Percentiles rank a stretch among this genome's conserved stretches.
Evolutionary conservation across 2,888 invertebrate species (phyloP).

Genomic region (Nomada ruficornis): DNA sequence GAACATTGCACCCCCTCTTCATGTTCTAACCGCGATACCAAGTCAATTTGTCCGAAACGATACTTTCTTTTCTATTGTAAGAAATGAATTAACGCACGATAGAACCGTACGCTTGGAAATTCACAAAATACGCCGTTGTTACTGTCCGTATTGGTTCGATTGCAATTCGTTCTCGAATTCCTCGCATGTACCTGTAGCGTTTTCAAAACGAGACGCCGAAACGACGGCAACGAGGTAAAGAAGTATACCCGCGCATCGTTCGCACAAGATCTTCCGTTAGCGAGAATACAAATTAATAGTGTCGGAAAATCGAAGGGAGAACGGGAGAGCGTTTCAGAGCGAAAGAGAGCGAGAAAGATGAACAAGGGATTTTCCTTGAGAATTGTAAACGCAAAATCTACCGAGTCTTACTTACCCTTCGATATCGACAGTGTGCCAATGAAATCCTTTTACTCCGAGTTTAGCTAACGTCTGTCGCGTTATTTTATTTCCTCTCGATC

Average conservation of each 20-base stretch:
- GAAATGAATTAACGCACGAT: neutral
- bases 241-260: conserved; percentile 59
- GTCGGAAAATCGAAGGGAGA: neutral
- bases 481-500: conserved; percentile 50
- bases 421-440: conserved; percentile 83
- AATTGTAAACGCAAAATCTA: conserved; percentile 70
- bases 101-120: neutral
- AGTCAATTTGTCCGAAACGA: conserved; percentile 68
- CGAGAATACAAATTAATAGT: conserved; percentile 37
- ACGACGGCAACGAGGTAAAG: conserved; percentile 53
- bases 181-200: conserved; percentile 71
- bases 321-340: neutral
- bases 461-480: conserved; percentile 61
- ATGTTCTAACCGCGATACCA: conserved; percentile 59
- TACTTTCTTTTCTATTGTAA: conserved; percentile 13
- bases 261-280: conserved; percentile 79
- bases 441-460: conserved; percentile 63
- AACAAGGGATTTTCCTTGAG: conserved; percentile 22
- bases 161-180: conserved; percentile 63
- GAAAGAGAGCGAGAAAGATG: conserved; percentile 15
- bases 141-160: conserved; percentile 43
- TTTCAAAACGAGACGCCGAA: conserved; percentile 51
- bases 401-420: conserved; percentile 65
- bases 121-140: conserved; percentile 21
- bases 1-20: conserved; percentile 24